Evolutionary conservation across 2,113 vertebrate species (phyloP), one percentile per base, ranked within the genome.

Genomic region (Arvicanthis niloticus): DNA sequence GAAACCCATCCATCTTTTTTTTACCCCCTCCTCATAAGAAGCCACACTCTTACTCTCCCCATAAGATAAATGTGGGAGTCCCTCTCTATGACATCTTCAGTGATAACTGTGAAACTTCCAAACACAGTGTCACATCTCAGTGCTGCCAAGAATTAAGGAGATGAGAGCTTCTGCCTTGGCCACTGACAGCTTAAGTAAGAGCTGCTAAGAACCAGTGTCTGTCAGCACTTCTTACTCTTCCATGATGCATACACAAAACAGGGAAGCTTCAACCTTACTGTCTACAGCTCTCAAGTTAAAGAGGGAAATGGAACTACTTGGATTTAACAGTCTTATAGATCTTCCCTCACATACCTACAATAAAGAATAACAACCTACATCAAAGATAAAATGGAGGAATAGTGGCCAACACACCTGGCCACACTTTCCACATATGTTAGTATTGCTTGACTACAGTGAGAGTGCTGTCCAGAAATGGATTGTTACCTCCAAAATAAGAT

Each of bases 361-460:
- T 40, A 31, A 60, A 37, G 37, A 80, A 22, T 10, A 62, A 68
- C 16, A 70, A 60, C 31, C 7, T 53, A 76, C 42, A 67, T 60
- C 17, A 37, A 76, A 60, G 48, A 24, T 89, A 89, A 48, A 48
- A 78, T 8, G 34, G 51, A 70, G 37, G 15, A 34, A 31, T 0
- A 37, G 42, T 8, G 70, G 45, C 26, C 12, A 62, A 80, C 7
- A 65, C 6, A 15, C 22, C 40, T 29, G 22, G 17, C 37, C 77
- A 19, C 0, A 9, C 51, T 17, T 29, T 40, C 45, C 26, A 0
- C 0, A 13, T 58, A 24, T 65, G 2, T 62, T 11, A 11, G 5
- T 16, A 13, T 40, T 68, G 26, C 19, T 8, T 2, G 24, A 4
- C 0, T 0, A 29, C 1, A 4, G 51, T 58, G 7, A 21, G 13